Conservation (phyloP, 2,113 vertebrate genomes). For the Nothobranchius furzeri region DNA sequence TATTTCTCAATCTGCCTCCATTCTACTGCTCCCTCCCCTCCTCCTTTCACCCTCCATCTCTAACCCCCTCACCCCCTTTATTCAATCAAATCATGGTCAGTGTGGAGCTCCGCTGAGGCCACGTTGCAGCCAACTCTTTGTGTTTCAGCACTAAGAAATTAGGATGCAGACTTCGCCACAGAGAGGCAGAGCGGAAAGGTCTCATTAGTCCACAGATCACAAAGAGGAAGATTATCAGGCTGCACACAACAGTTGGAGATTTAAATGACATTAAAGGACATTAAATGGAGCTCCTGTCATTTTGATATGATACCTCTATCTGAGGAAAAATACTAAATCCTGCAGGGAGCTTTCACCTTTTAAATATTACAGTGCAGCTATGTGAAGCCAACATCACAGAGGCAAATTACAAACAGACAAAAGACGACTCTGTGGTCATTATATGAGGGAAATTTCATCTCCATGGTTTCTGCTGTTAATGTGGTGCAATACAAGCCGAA, state of each 20-base stretch:
- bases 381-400: conserved; percentile 38
- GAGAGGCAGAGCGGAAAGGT: conserved; percentile 80
- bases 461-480: background rate
- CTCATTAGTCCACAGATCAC: conserved; percentile 71
- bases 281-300: conserved; percentile 58
- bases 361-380: conserved; percentile 25
- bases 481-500: conserved; percentile 4
- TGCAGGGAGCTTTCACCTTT: conserved; percentile 44
- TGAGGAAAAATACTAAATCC: conserved; percentile 42
- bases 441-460: conserved; percentile 25
- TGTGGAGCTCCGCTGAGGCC: conserved; percentile 89
- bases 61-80: conserved; percentile 78
- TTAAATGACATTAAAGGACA: conserved; percentile 70
- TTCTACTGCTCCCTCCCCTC: conserved; percentile 6
- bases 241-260: conserved; percentile 73
- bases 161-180: conserved; percentile 82
- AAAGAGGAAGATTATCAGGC: conserved; percentile 72
- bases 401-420: conserved; percentile 19
- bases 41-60: background rate
- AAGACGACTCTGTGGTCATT: conserved; percentile 8
- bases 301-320: conserved; percentile 69
- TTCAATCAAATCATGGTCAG: conserved; percentile 93
- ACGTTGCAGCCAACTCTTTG: conserved; percentile 92
- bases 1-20: conserved; percentile 24
- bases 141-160: conserved; percentile 95